phyloP scores from a whole-genome alignment of 2,113 vertebrate species.

The Rhea americana region DNA sequence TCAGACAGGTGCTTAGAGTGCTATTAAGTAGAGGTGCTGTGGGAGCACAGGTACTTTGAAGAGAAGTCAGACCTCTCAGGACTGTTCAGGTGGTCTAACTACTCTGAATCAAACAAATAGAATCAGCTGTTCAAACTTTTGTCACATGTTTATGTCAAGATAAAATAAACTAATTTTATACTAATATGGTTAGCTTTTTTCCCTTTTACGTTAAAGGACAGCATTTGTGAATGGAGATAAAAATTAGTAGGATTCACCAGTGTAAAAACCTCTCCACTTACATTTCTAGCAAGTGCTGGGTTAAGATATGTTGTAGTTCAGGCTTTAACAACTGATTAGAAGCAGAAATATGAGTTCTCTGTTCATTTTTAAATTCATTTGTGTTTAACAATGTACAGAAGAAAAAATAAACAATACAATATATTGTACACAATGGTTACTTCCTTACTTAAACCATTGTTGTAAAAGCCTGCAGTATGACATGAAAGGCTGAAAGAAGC shows the following conservation, averaged over 20 bases:
- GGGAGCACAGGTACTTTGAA: not conserved
- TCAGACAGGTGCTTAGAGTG: not conserved
- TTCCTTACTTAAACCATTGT: not conserved
- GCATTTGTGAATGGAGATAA: not conserved
- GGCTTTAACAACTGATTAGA: not conserved
- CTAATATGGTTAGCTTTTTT: not conserved
- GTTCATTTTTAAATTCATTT: not conserved
- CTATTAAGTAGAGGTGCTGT: not conserved
- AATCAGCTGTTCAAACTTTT: not conserved
- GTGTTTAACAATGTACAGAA: not conserved
- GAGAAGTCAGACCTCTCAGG: not conserved
- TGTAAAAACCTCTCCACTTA: not conserved
- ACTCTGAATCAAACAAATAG: not conserved
- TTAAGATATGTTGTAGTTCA: not conserved
- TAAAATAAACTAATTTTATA: not conserved
- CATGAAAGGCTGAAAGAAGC: not conserved
- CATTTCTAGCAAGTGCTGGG: not conserved
- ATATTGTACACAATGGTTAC: not conserved
- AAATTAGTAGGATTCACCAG: not conserved
- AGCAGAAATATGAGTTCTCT: not conserved
- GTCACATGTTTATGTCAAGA: not conserved
- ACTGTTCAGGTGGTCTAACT: not conserved
- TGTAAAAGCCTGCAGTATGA: not conserved
- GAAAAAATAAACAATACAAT: not conserved
- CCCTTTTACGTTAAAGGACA: not conserved